These are phyloP conservation scores for Panagrolaimus sp. DNA, from an alignment of 1,140 invertebrate genomes.

Conservation along the genomic window DNA sequence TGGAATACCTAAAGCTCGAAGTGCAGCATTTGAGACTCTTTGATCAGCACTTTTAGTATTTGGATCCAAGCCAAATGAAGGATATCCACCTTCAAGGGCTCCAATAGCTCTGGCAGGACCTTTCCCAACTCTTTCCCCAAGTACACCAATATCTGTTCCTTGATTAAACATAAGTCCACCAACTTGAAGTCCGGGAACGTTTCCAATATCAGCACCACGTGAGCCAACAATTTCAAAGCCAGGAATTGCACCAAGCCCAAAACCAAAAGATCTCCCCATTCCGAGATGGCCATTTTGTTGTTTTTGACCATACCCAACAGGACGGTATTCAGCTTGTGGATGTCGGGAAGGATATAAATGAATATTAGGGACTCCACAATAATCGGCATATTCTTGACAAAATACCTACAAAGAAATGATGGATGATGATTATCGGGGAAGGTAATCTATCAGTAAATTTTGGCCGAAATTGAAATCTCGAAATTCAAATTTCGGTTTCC, in stretches of 20 bases:
- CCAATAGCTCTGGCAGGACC: conserved; percentile 36
- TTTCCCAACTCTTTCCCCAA: conserved; percentile 34
- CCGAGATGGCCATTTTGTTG: conserved; percentile 46
- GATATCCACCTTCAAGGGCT: conserved; percentile 33
- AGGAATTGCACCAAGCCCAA: conserved; percentile 39
- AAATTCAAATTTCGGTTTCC: no score
- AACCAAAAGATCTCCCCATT: conserved; percentile 32
- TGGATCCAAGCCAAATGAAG: conserved; percentile 32
- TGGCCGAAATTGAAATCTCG: no score
- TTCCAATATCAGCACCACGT: conserved; percentile 38
- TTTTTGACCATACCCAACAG: conserved; percentile 42
- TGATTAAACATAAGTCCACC: conserved; percentile 45
- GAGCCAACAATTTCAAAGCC: conserved; percentile 30
- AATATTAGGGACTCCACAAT: conserved; percentile 43
- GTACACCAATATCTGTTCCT: conserved; percentile 32
- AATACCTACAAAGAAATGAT: conserved; percentile 26
- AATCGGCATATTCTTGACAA: conserved; percentile 39
- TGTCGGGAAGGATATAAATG: conserved; percentile 31
- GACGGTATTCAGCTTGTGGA: conserved; percentile 26
- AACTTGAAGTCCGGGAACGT: conserved; percentile 37
- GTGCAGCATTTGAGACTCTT: conserved; percentile 27
- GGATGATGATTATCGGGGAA: no score
- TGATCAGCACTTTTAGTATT: conserved; percentile 32
- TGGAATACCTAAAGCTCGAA: conserved; percentile 36
- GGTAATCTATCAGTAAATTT: no score